A percentile compares a stretch with the other conserved stretches of the same genome.
These are phyloP conservation scores for Thymelicus lineola DNA, from an alignment of 2,888 invertebrate genomes.

Conservation along the genomic window DNA sequence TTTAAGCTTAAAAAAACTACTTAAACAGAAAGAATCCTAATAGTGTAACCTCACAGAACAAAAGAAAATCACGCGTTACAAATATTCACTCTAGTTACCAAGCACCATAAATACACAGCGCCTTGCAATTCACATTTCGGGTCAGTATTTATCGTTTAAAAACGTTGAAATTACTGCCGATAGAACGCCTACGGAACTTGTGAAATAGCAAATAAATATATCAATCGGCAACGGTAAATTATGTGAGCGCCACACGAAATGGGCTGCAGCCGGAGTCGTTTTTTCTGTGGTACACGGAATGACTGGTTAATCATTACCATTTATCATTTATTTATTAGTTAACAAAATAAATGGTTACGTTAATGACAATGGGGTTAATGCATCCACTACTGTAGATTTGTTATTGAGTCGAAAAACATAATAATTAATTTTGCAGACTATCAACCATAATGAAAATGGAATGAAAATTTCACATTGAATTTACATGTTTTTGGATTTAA, in stretches of 20 bases:
- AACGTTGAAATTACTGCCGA: constrained; percentile 58
- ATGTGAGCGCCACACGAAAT: constrained; percentile 65
- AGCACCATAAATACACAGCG: constrained; percentile 55
- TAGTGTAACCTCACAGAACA: too few relatives aligned
- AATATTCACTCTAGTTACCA: constrained; percentile 46
- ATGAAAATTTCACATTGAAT: too few relatives aligned
- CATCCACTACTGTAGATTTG: too few relatives aligned
- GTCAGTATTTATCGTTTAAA: constrained; percentile 60
- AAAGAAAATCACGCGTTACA: constrained; percentile 40
- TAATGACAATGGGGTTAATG: too few relatives aligned
- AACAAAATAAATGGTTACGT: too few relatives aligned
- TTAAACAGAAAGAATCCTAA: too few relatives aligned
- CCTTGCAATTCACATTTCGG: constrained; percentile 58
- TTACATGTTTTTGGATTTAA: too few relatives aligned
- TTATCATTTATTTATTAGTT: neutral
- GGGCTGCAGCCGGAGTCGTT: constrained; percentile 40
- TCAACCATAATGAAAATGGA: too few relatives aligned
- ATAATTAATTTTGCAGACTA: too few relatives aligned
- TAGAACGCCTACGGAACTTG: constrained; percentile 65
- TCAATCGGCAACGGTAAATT: constrained; percentile 66
- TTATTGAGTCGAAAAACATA: too few relatives aligned
- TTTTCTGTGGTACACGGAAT: constrained; percentile 45
- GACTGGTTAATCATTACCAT: constrained; percentile 8
- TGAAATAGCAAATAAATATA: constrained; percentile 75
- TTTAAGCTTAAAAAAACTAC: too few relatives aligned